phyloP scores from a whole-genome alignment of 2,113 vertebrate genomes.

The Hippocampus guttulatus region DNA sequence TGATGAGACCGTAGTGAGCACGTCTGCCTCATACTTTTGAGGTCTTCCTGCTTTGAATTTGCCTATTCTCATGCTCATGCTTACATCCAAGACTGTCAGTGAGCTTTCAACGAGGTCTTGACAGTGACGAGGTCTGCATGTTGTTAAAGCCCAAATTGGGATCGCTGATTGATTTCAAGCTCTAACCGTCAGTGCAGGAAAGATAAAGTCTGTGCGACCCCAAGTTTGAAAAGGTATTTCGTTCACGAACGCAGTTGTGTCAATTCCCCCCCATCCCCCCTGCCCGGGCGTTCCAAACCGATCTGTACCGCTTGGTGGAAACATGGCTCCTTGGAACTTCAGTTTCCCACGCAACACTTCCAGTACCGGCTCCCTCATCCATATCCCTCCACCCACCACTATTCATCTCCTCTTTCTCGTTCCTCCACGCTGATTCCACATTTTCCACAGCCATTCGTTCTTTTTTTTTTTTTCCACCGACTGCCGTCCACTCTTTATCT shows the following conservation, averaged over 20 bases:
- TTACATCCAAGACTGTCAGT: too few species aligned
- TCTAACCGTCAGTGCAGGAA: too few species aligned
- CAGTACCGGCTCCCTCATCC: slow-evolving; percentile 6
- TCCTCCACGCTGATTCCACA: slow-evolving; percentile 59
- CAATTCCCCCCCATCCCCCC: not conserved
- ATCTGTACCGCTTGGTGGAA: slow-evolving; percentile 3
- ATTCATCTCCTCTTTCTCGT: slow-evolving; percentile 33
- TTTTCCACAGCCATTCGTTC: slow-evolving; percentile 50
- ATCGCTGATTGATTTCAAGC: too few species aligned
- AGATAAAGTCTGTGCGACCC: too few species aligned
- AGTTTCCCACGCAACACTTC: slow-evolving; percentile 43
- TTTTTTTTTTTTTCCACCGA: slow-evolving; percentile 24
- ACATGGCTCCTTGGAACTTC: slow-evolving; percentile 40
- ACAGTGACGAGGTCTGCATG: too few species aligned
- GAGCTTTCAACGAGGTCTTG: too few species aligned
- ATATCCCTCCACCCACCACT: slow-evolving; percentile 15
- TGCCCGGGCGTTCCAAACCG: not conserved
- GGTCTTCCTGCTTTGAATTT: too few species aligned
- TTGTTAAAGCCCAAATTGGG: too few species aligned
- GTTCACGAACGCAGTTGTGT: too few species aligned
- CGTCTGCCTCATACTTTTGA: too few species aligned
- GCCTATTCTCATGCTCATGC: too few species aligned
- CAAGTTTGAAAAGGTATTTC: not conserved
- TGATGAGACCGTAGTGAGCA: too few species aligned
- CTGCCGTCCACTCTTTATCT: slow-evolving; percentile 60